phyloP scores from a whole-genome alignment of 2,797 vertebrate genomes.

The Pteropus rufus region DNA sequence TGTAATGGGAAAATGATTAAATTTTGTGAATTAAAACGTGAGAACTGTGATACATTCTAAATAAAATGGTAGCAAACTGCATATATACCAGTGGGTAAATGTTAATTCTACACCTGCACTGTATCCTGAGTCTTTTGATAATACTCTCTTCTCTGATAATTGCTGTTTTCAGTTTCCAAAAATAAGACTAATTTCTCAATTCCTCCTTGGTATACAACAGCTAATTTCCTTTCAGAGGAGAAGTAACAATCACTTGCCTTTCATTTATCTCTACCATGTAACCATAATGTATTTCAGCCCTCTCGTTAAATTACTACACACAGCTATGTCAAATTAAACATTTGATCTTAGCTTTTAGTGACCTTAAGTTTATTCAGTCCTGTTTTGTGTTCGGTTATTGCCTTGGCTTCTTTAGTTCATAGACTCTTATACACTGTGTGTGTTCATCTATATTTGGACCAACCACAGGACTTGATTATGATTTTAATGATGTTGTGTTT shows the following conservation, averaged over 20 bases:
- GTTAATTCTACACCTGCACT: background rate
- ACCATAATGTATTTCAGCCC: background rate
- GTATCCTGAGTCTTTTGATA: background rate
- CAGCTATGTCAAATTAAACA: background rate
- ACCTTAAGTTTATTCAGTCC: background rate
- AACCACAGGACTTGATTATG: background rate
- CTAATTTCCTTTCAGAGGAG: background rate
- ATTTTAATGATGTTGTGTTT: constrained; percentile 55
- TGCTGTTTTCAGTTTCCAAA: background rate
- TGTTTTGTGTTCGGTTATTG: background rate
- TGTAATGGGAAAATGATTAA: background rate
- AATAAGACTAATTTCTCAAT: background rate
- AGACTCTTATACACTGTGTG: background rate
- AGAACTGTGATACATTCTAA: background rate
- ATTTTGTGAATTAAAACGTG: background rate
- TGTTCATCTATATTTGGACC: background rate
- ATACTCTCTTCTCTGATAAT: background rate
- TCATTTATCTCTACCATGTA: background rate
- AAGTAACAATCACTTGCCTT: background rate
- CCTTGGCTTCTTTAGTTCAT: background rate
- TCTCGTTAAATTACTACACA: background rate
- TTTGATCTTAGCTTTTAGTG: background rate
- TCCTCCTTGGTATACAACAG: background rate
- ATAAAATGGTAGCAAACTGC: background rate
- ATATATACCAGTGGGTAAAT: background rate